Conservation (phyloP, 1,140 invertebrate species). For the Dendroctonus valens region DNA sequence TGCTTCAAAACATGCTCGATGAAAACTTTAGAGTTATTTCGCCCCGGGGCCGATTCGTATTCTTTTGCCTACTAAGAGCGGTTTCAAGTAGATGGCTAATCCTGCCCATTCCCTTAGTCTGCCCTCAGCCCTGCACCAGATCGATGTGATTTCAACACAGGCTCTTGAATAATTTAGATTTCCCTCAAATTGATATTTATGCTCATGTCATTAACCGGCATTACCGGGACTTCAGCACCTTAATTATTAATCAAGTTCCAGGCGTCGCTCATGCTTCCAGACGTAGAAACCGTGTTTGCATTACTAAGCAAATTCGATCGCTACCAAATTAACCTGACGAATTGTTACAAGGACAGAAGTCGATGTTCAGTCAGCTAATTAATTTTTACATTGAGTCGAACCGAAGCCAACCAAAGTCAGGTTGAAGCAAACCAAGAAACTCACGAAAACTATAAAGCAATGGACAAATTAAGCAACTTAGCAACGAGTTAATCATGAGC, state of each 20-base stretch:
- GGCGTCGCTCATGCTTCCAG: neutral
- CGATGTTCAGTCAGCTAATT: neutral
- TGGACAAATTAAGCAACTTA: neutral
- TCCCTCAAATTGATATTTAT: neutral
- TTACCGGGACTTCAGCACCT: neutral
- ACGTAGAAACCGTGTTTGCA: neutral
- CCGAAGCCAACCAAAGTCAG: neutral
- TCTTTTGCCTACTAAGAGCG: neutral
- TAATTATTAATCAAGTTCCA: constrained; percentile 1
- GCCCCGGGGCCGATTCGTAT: neutral
- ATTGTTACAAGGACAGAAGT: neutral
- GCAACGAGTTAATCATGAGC: neutral
- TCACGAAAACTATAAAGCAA: neutral
- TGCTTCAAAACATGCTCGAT: constrained; percentile 27
- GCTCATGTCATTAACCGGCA: neutral
- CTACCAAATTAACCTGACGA: neutral
- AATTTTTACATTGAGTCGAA: neutral
- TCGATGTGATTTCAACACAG: too few species aligned
- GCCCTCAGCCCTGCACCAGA: too few species aligned
- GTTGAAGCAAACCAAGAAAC: neutral
- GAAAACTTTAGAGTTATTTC: constrained; percentile 30
- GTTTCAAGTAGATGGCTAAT: too few species aligned
- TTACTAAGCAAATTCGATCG: neutral
- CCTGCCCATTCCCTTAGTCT: too few species aligned
- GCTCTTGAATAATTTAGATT: too few species aligned